A percentile compares a stretch with the other conserved stretches of the same genome.
phyloP scores from a whole-genome alignment of 2,113 vertebrate genomes.

The Tetrao urogallus region DNA sequence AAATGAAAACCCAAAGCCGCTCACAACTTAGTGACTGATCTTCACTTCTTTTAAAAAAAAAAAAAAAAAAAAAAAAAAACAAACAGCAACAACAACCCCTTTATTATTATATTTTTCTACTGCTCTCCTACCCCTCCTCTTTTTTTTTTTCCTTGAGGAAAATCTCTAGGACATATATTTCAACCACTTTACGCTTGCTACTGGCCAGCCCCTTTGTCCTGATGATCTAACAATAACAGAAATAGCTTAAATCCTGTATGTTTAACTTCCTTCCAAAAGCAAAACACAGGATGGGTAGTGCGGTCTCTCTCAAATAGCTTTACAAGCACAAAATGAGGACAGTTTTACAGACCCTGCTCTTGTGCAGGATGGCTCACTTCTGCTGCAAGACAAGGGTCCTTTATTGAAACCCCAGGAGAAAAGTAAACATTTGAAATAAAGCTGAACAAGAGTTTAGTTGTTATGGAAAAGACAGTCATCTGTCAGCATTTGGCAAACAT shows the following conservation, averaged over 20 bases:
- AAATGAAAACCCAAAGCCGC: background rate
- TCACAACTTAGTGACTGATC: background rate
- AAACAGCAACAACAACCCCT: too few relatives aligned
- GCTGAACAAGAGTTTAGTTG: slow-evolving; percentile 60
- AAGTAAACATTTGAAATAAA: slow-evolving; percentile 69
- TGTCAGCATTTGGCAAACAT: slow-evolving; percentile 36
- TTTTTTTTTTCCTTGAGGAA: background rate
- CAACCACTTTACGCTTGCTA: slow-evolving; percentile 5
- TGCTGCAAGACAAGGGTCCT: slow-evolving; percentile 47
- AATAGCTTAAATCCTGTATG: slow-evolving; percentile 60
- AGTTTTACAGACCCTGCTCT: slow-evolving; percentile 55
- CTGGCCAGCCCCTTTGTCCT: slow-evolving; percentile 9
- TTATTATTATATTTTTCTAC: too few relatives aligned
- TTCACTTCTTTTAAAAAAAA: background rate
- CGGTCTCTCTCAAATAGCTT: background rate
- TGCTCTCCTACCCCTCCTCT: background rate
- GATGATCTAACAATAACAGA: slow-evolving; percentile 21
- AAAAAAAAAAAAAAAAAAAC: too few relatives aligned
- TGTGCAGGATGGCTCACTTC: slow-evolving; percentile 35
- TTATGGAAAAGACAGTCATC: slow-evolving; percentile 49
- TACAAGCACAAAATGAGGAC: background rate
- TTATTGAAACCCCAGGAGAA: slow-evolving; percentile 52
- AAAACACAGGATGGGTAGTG: slow-evolving; percentile 58
- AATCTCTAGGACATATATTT: background rate
- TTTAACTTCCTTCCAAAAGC: slow-evolving; percentile 65